Evolutionary conservation across 2,888 invertebrate genomes (phyloP).

Genomic region (Mimachlamys varia): DNA sequence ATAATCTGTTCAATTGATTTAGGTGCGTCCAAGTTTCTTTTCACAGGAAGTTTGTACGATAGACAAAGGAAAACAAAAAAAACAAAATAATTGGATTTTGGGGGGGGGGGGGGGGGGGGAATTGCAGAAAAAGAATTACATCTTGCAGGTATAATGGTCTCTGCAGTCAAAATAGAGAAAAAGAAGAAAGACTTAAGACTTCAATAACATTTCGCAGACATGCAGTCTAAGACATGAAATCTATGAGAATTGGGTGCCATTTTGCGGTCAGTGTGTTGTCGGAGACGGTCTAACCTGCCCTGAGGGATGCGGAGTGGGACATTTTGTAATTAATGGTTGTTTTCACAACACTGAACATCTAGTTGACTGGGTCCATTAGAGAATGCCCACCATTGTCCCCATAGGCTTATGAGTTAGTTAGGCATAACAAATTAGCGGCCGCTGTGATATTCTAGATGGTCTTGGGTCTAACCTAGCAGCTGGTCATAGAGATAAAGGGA

Average conservation of each 20-base stretch:
- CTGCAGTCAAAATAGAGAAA: background rate
- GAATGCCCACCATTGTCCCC: background rate
- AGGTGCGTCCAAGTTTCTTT: background rate
- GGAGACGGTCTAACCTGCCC: background rate
- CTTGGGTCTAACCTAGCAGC: background rate
- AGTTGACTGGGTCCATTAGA: conserved; percentile 17
- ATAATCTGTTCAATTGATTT: background rate
- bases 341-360: conserved; percentile 31
- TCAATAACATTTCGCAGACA: conserved; percentile 10
- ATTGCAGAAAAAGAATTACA: background rate
- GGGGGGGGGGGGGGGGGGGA: no score
- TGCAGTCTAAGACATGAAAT: background rate
- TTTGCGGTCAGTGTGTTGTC: background rate
- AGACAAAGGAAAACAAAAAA: background rate
- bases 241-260: conserved; percentile 22
- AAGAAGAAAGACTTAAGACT: background rate
- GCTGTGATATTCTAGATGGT: background rate
- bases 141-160: background rate
- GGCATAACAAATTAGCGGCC: background rate
- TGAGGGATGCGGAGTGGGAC: background rate
- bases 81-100: background rate
- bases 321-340: conserved; percentile 24
- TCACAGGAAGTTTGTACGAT: background rate
- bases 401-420: conserved; percentile 17
- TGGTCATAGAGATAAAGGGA: background rate